Evolutionary conservation across 2,888 invertebrate species (phyloP), one percentile per base, ranked within the genome.

Genomic region (Bruchidius siliquastri): DNA sequence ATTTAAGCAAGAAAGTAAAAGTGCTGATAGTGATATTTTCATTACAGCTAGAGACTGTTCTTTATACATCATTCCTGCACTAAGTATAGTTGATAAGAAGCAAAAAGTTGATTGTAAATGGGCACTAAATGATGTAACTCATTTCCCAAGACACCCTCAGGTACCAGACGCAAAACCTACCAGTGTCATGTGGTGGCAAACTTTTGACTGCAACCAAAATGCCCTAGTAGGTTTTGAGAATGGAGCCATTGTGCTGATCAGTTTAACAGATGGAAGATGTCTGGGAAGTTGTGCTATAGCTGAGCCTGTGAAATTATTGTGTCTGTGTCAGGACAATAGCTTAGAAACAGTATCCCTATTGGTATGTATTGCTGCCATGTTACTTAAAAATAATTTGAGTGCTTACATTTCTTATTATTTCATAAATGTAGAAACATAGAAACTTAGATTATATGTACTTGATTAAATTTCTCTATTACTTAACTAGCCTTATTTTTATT

Each of bases 121-220:
- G 90, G 88, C 88, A 13, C 82, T 88, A 26, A 88, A 88, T 78
- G 91, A 91, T 84, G 82, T 90, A 30, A 91, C 90, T 0, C 85
- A 86, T 71, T 88, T 89, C 79, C 85, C 87, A 67, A 86, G 83
- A 73, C 84, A 84, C 74, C 76, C 79, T 26, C 82, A 83, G 79
- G 84, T 81, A 20, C 85, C 85, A 21, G 84, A 85, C 73, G 79
- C 82, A 4, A 88, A 87, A 77, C 92, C 93, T 2, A 88, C 90
- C 18, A 90, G 91, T 74, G 88, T 91, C 6, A 90, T 91, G 18
- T 94, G 94, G 93, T 94, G 94, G 94, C 90, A 93, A 79, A 94
- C 94, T 18, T 87, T 90, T 76, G 92, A 92, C 80, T 91, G 91
- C 49, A 90, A 92, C 77, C 92, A 92, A 82, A 89, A 93, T 79